Conservation (phyloP, 2,888 invertebrate genomes). For the Dascillus cervinus region DNA sequence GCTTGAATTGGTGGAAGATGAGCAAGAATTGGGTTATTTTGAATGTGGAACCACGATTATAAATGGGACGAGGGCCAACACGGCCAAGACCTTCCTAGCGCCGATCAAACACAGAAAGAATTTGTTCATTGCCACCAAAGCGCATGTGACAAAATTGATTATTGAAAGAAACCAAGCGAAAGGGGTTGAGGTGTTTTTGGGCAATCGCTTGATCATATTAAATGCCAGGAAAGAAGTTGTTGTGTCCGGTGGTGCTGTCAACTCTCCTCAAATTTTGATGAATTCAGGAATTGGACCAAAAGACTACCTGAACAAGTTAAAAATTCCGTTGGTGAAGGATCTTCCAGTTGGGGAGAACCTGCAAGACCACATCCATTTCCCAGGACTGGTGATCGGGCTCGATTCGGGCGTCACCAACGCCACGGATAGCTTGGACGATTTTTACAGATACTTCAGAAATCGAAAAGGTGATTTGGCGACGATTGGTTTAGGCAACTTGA, state of each 20-base stretch:
- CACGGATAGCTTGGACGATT: constrained; percentile 56
- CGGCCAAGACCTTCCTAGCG: constrained; percentile 39
- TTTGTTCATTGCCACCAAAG: constrained; percentile 49
- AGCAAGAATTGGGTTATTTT: neutral
- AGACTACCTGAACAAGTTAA: constrained; percentile 32
- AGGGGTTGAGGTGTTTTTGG: neutral
- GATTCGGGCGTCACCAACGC: constrained; percentile 65
- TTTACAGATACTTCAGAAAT: constrained; percentile 43
- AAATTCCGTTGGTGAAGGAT: constrained; percentile 37
- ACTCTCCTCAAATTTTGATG: constrained; percentile 80
- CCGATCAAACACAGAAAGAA: constrained; percentile 46
- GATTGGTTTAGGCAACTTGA: constrained; percentile 40
- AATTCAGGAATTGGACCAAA: constrained; percentile 48
- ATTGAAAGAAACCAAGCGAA: constrained; percentile 22
- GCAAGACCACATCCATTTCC: constrained; percentile 54
- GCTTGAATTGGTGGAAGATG: neutral
- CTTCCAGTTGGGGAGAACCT: constrained; percentile 43
- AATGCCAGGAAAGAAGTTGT: constrained; percentile 67
- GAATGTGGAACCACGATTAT: constrained; percentile 1
- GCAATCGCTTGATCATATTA: constrained; percentile 30
- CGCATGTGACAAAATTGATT: constrained; percentile 37
- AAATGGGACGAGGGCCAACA: constrained; percentile 37
- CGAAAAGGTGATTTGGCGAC: constrained; percentile 44
- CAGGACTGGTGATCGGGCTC: constrained; percentile 73
- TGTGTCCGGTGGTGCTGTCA: constrained; percentile 71